These are phyloP conservation scores for Dryobates pubescens DNA, from an alignment of 2,797 vertebrate genomes.

Conservation along the genomic window DNA sequence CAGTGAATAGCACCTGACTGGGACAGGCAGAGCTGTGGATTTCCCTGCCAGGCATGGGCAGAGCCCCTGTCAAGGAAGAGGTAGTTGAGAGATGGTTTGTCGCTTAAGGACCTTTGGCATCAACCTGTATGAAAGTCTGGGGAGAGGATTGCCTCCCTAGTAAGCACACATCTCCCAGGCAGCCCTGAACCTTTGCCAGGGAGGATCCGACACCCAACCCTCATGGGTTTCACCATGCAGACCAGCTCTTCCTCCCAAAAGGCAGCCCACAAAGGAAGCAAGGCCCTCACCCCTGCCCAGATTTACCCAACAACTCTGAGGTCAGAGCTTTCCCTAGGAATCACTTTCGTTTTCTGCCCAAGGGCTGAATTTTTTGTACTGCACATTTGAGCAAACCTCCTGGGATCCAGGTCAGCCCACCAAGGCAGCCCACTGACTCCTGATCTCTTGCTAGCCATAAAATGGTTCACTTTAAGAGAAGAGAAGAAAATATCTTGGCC, in stretches of 20 bases:
- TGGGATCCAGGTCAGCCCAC: neutral
- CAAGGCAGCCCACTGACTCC: neutral
- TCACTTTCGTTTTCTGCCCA: conserved; percentile 26
- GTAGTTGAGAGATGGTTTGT: neutral
- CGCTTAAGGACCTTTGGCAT: neutral
- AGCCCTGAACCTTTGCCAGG: neutral
- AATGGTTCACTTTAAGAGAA: neutral
- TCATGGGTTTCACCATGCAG: neutral
- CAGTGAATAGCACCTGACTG: rapidly evolving
- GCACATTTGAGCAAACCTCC: neutral
- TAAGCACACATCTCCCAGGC: neutral
- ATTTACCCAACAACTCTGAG: conserved; percentile 22
- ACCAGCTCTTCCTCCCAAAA: neutral
- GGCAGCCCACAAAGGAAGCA: neutral
- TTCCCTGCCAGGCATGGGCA: neutral
- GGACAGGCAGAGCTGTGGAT: neutral
- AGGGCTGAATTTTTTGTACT: neutral
- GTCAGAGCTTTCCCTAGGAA: neutral
- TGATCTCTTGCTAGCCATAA: neutral
- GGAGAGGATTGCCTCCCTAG: neutral
- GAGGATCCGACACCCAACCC: neutral
- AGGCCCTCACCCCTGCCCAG: neutral
- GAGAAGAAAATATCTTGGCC: neutral
- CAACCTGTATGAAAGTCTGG: neutral
- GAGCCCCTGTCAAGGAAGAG: neutral